Evolutionary conservation across 2,797 vertebrate genomes (phyloP), one percentile per base, ranked within the genome.

Genomic region (Amphiprion clarkii): DNA sequence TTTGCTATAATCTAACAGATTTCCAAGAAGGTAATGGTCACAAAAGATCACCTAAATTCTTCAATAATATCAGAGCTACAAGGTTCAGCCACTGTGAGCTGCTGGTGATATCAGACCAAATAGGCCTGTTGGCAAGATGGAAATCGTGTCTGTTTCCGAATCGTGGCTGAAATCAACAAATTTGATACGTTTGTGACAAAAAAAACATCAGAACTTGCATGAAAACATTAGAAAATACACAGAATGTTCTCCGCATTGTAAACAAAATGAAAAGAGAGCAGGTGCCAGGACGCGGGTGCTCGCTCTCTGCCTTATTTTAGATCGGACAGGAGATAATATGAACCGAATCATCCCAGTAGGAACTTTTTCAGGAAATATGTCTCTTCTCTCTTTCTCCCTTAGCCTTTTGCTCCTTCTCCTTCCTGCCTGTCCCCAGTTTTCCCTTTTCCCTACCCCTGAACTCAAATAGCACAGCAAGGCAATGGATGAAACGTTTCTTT

Each of bases 381-480:
- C 46, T 56, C 71, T 33, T 76, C 23, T 74, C 14, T 46, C 6
- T 17, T 72, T 64, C n/a, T 73, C 40, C 40, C 69, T 61, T 64
- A 39, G 19, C 58, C 57, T 66, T 48, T 78, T 53, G n/a, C 49
- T 66, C 55, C 31, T 12, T 67, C 61, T 48, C 27, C 44, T 66
- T 64, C 67, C 16, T 75, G 55, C 27, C 53, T 73, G 56, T 86
- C 80, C 76, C 61, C 61, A 58, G 21, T 81, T 79, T 81, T 64
- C 63, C 72, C 67, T 71, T 83, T 74, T 68, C 71, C 69, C 60
- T 33, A 65, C 57, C 53, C 19, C 31, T 71, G 79, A 87, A 62
- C 77, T 63, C 62, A 69, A 74, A 68, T n/a, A 71, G 70, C 55
- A 72, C 54, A 25, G 42, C 39, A 52, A 81, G 27, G 44, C 77